Base-by-base conservation (phyloP, 2,113 vertebrate species). In the western clawed frog (Xenopus tropicalis) region DNA sequence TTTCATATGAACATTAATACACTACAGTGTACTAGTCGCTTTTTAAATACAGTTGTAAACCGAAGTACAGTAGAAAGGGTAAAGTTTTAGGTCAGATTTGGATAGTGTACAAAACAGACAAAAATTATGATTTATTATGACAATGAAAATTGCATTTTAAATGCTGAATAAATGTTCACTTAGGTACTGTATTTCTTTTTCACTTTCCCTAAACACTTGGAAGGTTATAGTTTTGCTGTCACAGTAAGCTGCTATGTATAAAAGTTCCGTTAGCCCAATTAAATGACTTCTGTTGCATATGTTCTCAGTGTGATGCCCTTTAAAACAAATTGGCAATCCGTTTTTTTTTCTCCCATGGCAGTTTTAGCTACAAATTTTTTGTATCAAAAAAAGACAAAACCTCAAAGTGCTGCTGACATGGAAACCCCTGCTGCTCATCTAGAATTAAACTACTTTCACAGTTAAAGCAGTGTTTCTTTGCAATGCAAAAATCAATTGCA, bases 221-320 rank as follows among this genome's bases (percentile, higher is more conserved):
- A 54, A n/a, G 52, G 19, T 5, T 5, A 4, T 48, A 8, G 3
- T 48, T 13, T 17, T 54, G 52, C 19, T 54, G 52, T 54, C 52
- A 54, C 52, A 54, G 52, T 54, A 54, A 54, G 52, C 16, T n/a
- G 16, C 14, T 54, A 54, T n/a, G 52, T 54, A 54, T 10, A 54
- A 54, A 54, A n/a, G 16, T n/a, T 54, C 52, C 5, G 52, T 54
- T 54, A n/a, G 9, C 19, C 52, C 52, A 54, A 54, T 54, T 48
- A 54, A 54, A 54, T n/a, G 52, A n/a, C 52, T 54, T n/a, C 52
- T 54, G 19, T 17, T 54, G 52, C 52, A n/a, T 54, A n/a, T 54
- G 52, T n/a, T 14, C 52, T n/a, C 52, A 17, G 16, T 54, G 52
- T 54, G 52, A 54, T 17, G 52, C 17, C 52, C 52, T 54, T 54